These are phyloP conservation scores for Gymnobelideus leadbeateri DNA, from an alignment of 2,113 vertebrate genomes.

Conservation along the genomic window DNA sequence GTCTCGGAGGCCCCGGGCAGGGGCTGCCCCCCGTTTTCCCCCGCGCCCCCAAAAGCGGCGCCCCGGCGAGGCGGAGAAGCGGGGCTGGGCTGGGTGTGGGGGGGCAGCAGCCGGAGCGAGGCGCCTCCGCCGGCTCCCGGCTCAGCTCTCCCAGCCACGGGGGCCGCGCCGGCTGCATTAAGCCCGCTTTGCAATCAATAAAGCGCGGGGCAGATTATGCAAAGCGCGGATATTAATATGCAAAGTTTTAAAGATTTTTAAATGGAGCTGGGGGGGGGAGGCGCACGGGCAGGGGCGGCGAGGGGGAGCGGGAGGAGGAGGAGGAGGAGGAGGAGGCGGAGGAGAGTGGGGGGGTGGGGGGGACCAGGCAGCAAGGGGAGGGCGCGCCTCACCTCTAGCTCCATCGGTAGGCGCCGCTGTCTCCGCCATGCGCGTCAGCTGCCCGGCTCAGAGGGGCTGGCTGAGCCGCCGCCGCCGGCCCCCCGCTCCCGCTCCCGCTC, in stretches of 20 bases:
- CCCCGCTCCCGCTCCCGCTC: constrained; percentile 43
- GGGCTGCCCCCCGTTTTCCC: background rate
- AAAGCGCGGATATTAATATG: constrained; percentile 87
- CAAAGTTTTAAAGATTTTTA: constrained; percentile 87
- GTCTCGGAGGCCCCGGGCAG: background rate
- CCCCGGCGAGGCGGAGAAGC: constrained; percentile 53
- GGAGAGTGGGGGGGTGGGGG: constrained; percentile 77
- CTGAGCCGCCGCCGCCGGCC: constrained; percentile 86
- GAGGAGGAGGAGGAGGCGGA: constrained; percentile 73
- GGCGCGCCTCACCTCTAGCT: constrained; percentile 90
- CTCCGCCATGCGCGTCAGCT: constrained; percentile 90
- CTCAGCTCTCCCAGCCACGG: constrained; percentile 80
- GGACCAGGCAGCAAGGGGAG: constrained; percentile 78
- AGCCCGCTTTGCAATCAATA: constrained; percentile 84
- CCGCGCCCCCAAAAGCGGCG: constrained; percentile 26
- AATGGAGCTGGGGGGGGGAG: constrained; percentile 81
- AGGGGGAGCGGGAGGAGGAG: constrained; percentile 76
- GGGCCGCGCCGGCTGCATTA: constrained; percentile 82
- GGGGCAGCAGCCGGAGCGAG: constrained; percentile 72
- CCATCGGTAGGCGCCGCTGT: constrained; percentile 93
- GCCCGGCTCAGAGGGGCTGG: constrained; percentile 84
- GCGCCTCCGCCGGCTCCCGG: constrained; percentile 77
- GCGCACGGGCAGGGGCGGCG: constrained; percentile 75
- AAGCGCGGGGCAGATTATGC: constrained; percentile 84
- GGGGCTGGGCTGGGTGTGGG: constrained; percentile 69